A percentile compares a stretch with the other conserved stretches of the same genome.
Evolutionary conservation across 2,888 invertebrate species (phyloP).

Genomic region (Lysandra bellargus): DNA sequence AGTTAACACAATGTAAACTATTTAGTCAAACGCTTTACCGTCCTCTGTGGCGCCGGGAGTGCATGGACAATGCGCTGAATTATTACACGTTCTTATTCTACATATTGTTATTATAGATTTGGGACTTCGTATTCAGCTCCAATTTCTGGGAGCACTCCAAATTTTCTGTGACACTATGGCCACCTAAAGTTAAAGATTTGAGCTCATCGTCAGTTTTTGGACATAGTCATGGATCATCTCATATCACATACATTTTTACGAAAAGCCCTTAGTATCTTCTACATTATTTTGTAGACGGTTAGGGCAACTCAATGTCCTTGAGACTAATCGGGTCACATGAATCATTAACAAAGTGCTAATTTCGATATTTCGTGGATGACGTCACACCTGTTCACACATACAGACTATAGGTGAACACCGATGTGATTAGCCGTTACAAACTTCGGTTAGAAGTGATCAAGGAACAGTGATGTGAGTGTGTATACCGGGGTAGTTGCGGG

Average conservation of each 20-base stretch:
- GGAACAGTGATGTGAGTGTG: neutral
- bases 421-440: neutral
- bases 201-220: neutral
- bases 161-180: neutral
- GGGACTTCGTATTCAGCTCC: neutral
- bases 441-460: neutral
- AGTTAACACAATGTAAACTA: slow-evolving; percentile 53
- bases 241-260: neutral
- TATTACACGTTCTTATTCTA: slow-evolving; percentile 44
- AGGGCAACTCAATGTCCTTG: neutral
- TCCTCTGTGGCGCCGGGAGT: slow-evolving; percentile 75
- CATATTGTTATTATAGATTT: slow-evolving; percentile 13
- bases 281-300: neutral
- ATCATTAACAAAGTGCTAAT: too few species aligned
- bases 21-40: slow-evolving; percentile 71
- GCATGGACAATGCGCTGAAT: slow-evolving; percentile 71
- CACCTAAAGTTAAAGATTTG: neutral
- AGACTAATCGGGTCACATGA: neutral
- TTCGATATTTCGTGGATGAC: too few species aligned
- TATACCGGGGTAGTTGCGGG: slow-evolving; percentile 91
- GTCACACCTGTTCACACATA: too few species aligned
- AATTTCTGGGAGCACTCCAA: neutral
- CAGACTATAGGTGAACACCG: too few species aligned
- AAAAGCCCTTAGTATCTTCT: too few species aligned
- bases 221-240: neutral